These are phyloP conservation scores for Psilopsiagon aymara DNA, from an alignment of 2,113 vertebrate species.

Conservation along the genomic window DNA sequence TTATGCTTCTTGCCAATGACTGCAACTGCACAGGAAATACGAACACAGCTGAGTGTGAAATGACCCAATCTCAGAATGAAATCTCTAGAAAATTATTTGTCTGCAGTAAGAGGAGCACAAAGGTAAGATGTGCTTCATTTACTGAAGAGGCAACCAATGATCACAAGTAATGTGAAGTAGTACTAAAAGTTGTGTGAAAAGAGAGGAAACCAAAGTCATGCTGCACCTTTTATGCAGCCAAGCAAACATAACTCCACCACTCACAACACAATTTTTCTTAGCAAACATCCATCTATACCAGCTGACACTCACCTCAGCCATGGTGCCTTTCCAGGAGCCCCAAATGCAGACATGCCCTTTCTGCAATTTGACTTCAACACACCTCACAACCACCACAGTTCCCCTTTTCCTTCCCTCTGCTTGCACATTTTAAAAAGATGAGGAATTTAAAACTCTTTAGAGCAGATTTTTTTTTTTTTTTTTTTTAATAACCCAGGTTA, in stretches of 20 bases:
- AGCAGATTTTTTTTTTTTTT: not conserved
- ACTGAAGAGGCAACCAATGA: not conserved
- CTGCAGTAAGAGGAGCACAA: not conserved
- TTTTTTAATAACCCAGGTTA: not conserved
- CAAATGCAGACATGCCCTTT: not conserved
- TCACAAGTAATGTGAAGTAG: not conserved
- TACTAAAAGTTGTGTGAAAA: not conserved
- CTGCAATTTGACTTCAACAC: not conserved
- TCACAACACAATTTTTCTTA: not conserved
- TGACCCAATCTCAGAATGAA: not conserved
- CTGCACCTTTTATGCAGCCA: not conserved
- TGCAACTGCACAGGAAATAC: not conserved
- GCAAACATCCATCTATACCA: not conserved
- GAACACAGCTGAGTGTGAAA: not conserved
- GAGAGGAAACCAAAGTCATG: not conserved
- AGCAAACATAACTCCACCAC: not conserved
- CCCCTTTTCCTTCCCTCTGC: not conserved
- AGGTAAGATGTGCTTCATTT: not conserved
- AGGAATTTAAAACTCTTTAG: not conserved
- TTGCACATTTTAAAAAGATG: not conserved
- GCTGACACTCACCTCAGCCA: not conserved
- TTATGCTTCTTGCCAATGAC: not conserved
- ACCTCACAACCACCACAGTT: not conserved
- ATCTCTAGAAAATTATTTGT: not conserved
- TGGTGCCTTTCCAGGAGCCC: not conserved